Base-by-base conservation (phyloP, 2,797 vertebrate genomes). In the Etheostoma nigrum region DNA sequence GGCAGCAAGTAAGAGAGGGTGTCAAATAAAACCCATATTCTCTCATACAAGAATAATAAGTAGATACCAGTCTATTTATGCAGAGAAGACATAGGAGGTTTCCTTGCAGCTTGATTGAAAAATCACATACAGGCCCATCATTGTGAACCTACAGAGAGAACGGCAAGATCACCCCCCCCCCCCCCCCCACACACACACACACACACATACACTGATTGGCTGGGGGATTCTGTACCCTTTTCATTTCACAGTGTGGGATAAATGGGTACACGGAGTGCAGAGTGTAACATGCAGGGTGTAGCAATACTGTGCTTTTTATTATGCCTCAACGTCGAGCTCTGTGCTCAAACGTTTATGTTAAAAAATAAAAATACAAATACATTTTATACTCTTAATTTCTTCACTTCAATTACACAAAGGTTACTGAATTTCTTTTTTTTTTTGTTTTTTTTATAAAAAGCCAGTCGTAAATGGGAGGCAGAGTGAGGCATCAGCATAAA, bases 11-110 rank as follows among this genome's bases (percentile, higher is more conserved):
- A 68, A 79, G 74, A 70, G 69, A 73, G 58, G 74, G 80, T 81
- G 88, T 90, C 86, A 83, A 86, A 91, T 79, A 74, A 89, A 92
- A 66, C 49, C 81, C 78, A 51, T 79, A 79, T 84, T 88, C 33
- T 54, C 65, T 72, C 82, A 83, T 59, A 21, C 30, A 54, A 42
- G 79, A 88, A 90, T 88, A 90, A 90, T 78, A 81, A 92, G 78
- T 84, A 74, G 82, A 89, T 85, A 89, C 92, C 76, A 21, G 68
- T 78, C 79, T 82, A 69, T 88, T 91, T 84, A 85, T 70, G 76
- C 74, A 65, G 78, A 74, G 80, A 64, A 74, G 80, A 90, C 72
- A 75, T 75, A 76, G 18, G 52, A 27, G 59, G 67, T 81, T 81
- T 80, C 65, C 75, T 83, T 57, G 16, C 36, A 69, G 83, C 74